Evolutionary conservation across 1,140 invertebrate genomes (phyloP), one percentile per base, ranked within the genome.

Genomic region (Forficula auricularia): DNA sequence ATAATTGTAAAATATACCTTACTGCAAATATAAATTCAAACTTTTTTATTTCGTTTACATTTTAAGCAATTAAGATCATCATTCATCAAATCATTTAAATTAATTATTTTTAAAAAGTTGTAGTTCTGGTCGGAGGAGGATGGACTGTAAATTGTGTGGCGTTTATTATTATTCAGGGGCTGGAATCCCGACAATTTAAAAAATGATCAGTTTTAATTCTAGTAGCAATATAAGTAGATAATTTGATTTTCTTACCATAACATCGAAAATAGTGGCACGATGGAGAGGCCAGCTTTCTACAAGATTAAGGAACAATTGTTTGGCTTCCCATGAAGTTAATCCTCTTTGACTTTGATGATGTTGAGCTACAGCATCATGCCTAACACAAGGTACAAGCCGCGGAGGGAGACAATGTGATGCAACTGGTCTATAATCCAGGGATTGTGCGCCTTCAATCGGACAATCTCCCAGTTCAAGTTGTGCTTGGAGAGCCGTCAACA

Each of bases 231-330:
- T 27, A 27, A 6, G 10, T 27, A 6, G 30, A 42, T 15, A 16
- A 20, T 20, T 20, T 15, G 19, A 41, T 37, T 18, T 38, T 49
- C 53, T 61, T 61, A 83, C 79, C 72, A 88, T 87, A 18, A 95
- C 90, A 60, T 94, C 88, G 61, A 91, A 96, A 50, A 96, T 84
- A 4, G 87, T 91, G 3, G 89, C 85, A 49, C 82, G 75, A 50
- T 94, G 85, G 33, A 95, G 65, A 7, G 86, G 85, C 89, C 89
- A 95, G 38, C 81, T 84, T 58, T 87, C 80, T 41, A 95, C 86
- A 3, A 95, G 65, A 61, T 91, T 91, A n/a, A 97, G 69, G 56
- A 94, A 91, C 2, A 86, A 76, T 58, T 92, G 82, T 57, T 92
- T 89, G 1, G 89, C 80, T 60, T 89, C 82, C 1, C 79, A 71